Evolutionary conservation across 2,113 vertebrate genomes (phyloP).

Genomic region (Myodes glareolus): DNA sequence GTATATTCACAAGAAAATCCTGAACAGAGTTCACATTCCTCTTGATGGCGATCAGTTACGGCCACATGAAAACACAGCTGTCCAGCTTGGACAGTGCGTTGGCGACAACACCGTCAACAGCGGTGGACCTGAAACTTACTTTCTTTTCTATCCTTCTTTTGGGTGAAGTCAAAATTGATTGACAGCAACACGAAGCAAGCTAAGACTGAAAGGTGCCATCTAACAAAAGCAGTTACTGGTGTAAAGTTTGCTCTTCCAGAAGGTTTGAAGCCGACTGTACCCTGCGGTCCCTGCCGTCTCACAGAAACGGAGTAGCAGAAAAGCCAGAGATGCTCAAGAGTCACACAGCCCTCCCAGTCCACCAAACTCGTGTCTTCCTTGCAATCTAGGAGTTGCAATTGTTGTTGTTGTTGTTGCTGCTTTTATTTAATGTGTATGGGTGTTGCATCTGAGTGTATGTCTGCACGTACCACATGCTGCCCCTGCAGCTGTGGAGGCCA

Average conservation of each 20-base stretch:
- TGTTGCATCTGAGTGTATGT: too few relatives aligned
- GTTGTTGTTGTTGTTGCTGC: too few relatives aligned
- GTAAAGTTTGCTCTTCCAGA: neutral
- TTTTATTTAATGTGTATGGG: neutral
- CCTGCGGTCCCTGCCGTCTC: neutral
- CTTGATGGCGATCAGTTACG: neutral
- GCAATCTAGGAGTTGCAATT: neutral
- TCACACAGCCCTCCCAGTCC: too few relatives aligned
- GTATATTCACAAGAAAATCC: neutral
- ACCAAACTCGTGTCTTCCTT: neutral
- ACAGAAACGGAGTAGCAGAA: conserved; percentile 7
- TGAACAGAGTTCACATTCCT: conserved; percentile 26
- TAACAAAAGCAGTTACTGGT: neutral
- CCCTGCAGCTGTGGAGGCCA: neutral
- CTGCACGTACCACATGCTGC: neutral
- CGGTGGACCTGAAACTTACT: neutral
- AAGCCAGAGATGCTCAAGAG: neutral
- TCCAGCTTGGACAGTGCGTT: neutral
- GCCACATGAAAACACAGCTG: conserved; percentile 4
- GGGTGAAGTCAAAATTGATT: neutral
- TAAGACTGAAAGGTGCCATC: neutral
- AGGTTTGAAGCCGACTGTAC: neutral
- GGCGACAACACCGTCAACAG: neutral
- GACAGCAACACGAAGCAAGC: neutral
- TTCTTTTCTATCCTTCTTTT: neutral